These are phyloP conservation scores for Crypturellus undulatus DNA, from an alignment of 2,113 vertebrate genomes.

Conservation along the genomic window DNA sequence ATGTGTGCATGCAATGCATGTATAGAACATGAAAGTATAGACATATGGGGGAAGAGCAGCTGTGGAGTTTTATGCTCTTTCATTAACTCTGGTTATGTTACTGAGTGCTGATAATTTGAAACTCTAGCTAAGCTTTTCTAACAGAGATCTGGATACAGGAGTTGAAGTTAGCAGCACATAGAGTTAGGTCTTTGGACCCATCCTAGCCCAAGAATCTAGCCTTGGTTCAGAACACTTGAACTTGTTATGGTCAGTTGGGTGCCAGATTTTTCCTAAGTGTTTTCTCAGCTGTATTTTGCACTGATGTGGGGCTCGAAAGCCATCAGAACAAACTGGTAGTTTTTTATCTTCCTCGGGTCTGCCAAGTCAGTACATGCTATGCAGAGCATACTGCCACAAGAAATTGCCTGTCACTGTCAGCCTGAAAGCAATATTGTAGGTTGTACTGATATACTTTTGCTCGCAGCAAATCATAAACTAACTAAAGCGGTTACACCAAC, in stretches of 20 bases:
- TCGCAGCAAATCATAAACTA: conserved; percentile 28
- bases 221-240: conserved; percentile 36
- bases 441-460: neutral
- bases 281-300: conserved; percentile 61
- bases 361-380: neutral
- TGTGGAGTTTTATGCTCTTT: neutral
- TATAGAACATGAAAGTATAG: neutral
- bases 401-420: neutral
- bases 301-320: conserved; percentile 14
- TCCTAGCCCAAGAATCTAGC: neutral
- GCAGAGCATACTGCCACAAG: neutral
- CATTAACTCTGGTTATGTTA: neutral
- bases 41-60: neutral
- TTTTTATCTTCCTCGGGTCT: neutral
- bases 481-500: conserved; percentile 3
- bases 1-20: neutral
- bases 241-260: neutral
- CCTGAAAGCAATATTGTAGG: neutral
- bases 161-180: neutral
- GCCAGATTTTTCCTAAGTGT: conserved; percentile 39
- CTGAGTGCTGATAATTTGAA: neutral
- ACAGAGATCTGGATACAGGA: neutral
- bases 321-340: neutral
- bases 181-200: neutral
- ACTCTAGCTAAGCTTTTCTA: neutral